Conservation (phyloP, 2,888 invertebrate species). For the Erpobdella octoculata region DNA sequence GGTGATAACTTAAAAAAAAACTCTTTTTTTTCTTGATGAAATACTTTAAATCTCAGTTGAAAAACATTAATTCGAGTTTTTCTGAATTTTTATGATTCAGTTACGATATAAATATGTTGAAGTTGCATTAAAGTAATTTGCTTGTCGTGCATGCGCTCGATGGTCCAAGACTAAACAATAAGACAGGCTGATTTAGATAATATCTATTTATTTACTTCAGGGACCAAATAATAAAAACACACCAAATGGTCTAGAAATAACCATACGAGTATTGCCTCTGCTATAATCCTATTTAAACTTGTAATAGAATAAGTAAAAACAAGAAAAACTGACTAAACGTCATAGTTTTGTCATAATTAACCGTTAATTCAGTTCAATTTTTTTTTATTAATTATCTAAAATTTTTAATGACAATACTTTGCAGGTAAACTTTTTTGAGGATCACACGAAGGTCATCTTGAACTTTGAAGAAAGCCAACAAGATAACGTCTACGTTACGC, state of each 20-base stretch:
- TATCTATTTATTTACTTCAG: too few species aligned
- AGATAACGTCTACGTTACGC: slow-evolving; percentile 56
- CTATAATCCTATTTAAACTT: too few species aligned
- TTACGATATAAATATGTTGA: neutral
- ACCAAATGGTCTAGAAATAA: neutral
- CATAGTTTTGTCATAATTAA: neutral
- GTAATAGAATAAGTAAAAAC: too few species aligned
- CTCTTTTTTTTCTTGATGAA: neutral
- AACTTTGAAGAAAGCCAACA: slow-evolving; percentile 42
- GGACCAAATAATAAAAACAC: neutral
- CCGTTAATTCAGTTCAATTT: neutral
- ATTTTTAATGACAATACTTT: slow-evolving; percentile 30
- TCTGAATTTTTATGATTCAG: neutral
- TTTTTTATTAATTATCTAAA: neutral
- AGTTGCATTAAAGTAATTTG: too few species aligned
- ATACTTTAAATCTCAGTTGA: neutral
- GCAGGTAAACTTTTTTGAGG: slow-evolving; percentile 54
- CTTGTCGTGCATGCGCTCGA: too few species aligned
- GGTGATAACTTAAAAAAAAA: slow-evolving; percentile 40
- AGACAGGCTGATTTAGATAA: too few species aligned
- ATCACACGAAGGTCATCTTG: slow-evolving; percentile 54
- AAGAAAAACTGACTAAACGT: too few species aligned
- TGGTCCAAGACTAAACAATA: too few species aligned
- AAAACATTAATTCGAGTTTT: neutral
- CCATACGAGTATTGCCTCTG: too few species aligned